phyloP scores from a whole-genome alignment of 2,888 invertebrate species.

The Drosophila planitibia region DNA sequence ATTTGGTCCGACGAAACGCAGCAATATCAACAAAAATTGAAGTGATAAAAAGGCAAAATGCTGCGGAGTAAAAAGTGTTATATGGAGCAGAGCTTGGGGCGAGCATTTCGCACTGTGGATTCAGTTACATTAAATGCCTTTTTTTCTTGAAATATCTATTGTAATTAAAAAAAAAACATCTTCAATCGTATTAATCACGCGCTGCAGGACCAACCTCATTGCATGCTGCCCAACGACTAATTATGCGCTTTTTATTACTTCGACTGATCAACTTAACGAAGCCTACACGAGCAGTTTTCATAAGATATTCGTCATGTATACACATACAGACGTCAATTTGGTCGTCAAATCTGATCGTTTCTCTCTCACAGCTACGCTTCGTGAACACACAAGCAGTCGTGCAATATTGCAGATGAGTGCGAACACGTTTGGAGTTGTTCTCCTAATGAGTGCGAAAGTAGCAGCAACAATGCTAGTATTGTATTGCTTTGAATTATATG shows the following conservation, averaged over 20 bases:
- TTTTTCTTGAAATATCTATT: neutral
- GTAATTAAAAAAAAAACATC: neutral
- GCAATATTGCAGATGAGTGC: neutral
- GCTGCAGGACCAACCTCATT: neutral
- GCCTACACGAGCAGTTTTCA: neutral
- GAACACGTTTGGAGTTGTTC: neutral
- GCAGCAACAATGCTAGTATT: neutral
- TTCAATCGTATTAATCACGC: neutral
- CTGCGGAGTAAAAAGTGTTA: neutral
- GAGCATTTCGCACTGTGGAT: neutral
- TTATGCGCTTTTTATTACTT: neutral
- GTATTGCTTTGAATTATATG: too few relatives aligned
- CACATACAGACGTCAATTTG: too few relatives aligned
- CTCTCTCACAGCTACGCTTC: too few relatives aligned
- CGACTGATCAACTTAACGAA: neutral
- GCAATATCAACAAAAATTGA: slow-evolving; percentile 67
- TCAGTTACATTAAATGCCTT: neutral
- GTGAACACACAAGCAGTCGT: neutral
- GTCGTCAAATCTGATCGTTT: too few relatives aligned
- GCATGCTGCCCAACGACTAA: neutral
- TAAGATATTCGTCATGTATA: too few relatives aligned
- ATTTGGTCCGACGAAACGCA: slow-evolving; percentile 64
- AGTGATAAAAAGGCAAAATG: slow-evolving; percentile 34
- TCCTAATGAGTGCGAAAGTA: neutral
- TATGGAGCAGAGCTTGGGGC: neutral